phyloP scores from a whole-genome alignment of 2,797 vertebrate genomes.

The Hirundo rustica region DNA sequence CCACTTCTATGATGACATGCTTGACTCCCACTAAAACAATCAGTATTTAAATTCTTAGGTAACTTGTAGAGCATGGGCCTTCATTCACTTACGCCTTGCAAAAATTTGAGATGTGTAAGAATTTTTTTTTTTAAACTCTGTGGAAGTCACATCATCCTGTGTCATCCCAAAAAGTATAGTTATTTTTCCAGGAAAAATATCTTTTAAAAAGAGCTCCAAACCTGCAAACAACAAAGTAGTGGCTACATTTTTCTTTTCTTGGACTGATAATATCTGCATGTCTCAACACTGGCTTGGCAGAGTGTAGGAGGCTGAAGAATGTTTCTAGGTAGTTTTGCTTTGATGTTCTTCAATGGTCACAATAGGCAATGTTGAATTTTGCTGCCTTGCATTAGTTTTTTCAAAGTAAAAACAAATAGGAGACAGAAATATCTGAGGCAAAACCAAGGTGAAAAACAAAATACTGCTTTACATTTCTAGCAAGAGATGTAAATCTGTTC shows the following conservation, averaged over 20 bases:
- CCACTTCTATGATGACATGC: neutral
- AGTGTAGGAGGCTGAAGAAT: neutral
- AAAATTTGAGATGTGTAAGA: neutral
- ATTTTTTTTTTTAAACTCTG: neutral
- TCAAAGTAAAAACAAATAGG: neutral
- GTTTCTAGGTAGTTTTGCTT: neutral
- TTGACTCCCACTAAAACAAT: neutral
- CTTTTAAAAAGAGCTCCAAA: neutral
- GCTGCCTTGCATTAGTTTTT: neutral
- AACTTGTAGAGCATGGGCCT: neutral
- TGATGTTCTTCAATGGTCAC: neutral
- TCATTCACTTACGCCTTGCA: neutral
- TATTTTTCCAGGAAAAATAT: neutral
- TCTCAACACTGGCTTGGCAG: neutral
- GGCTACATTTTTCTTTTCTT: neutral
- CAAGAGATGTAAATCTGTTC: neutral
- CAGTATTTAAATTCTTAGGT: neutral
- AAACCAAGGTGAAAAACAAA: neutral
- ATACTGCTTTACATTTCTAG: neutral
- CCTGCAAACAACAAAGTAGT: neutral
- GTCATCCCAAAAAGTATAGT: neutral
- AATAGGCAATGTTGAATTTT: neutral
- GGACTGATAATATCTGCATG: neutral
- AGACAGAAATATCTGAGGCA: neutral
- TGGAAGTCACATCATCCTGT: neutral